Evolutionary conservation across 2,888 invertebrate genomes (phyloP).

Genomic region (Halictus quadricinctus): DNA sequence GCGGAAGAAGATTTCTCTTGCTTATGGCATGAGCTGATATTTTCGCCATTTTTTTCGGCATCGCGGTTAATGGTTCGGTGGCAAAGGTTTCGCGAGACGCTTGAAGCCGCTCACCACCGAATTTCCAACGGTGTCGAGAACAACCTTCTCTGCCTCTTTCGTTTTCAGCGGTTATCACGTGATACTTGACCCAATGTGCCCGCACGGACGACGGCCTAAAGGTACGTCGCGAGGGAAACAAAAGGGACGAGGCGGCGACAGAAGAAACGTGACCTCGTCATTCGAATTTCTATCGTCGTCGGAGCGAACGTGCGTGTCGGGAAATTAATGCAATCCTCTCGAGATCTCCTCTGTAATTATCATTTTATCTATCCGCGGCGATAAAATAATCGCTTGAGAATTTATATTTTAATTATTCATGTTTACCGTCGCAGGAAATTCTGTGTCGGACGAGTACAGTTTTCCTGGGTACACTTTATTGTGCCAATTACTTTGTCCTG

Average conservation of each 20-base stretch:
- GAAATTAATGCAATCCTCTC: background rate
- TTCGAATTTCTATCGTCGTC: slow-evolving; percentile 17
- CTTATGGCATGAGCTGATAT: background rate
- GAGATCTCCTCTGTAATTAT: background rate
- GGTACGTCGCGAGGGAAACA: slow-evolving; percentile 41
- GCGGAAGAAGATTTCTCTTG: background rate
- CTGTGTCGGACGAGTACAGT: background rate
- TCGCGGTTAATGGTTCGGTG: slow-evolving; percentile 9
- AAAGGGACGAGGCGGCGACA: slow-evolving; percentile 18
- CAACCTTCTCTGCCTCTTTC: slow-evolving; percentile 30
- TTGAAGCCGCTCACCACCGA: slow-evolving; percentile 8
- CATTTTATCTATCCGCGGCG: background rate
- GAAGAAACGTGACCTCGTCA: background rate
- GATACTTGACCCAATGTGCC: slow-evolving; percentile 57
- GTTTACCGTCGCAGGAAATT: background rate
- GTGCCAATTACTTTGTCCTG: background rate
- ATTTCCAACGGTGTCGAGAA: slow-evolving; percentile 22
- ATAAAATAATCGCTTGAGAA: background rate
- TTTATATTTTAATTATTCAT: background rate
- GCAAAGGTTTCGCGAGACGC: background rate
- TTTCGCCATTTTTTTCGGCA: background rate
- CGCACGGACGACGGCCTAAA: slow-evolving; percentile 34
- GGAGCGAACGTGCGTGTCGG: background rate
- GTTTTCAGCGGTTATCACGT: slow-evolving; percentile 44
- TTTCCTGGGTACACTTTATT: background rate